phyloP scores from a whole-genome alignment of 2,113 vertebrate species.

The Malurus elegans region DNA sequence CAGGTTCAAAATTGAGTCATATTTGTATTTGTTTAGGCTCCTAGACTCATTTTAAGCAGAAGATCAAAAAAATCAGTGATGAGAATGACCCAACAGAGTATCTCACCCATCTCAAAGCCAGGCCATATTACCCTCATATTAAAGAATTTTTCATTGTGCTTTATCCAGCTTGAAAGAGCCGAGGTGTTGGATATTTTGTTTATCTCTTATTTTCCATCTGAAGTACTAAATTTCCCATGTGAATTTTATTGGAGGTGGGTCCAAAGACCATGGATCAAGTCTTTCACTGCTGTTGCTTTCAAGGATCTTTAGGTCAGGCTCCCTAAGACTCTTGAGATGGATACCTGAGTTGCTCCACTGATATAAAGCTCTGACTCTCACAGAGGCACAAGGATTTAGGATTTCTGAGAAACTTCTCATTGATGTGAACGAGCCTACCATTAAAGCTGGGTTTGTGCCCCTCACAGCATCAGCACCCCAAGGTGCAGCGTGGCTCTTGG shows the following conservation, averaged over 20 bases:
- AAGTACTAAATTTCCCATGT: not conserved
- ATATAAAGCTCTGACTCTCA: not conserved
- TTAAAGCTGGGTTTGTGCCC: not conserved
- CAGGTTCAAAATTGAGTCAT: not conserved
- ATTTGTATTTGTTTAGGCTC: not conserved
- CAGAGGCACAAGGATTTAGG: rapidly evolving
- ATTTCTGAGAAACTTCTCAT: not conserved
- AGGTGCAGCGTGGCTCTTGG: rapidly evolving
- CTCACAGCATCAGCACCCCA: not conserved
- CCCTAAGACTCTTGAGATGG: not conserved
- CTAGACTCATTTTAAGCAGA: not conserved
- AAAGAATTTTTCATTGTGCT: not conserved
- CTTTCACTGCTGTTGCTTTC: not conserved
- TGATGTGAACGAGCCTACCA: rapidly evolving
- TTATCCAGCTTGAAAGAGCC: not conserved
- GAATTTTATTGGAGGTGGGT: not conserved
- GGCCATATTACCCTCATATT: not conserved
- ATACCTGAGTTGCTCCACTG: not conserved
- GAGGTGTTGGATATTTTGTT: not conserved
- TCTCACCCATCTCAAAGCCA: not conserved
- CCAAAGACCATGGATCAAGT: not conserved
- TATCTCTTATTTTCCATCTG: not conserved
- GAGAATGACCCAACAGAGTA: not conserved
- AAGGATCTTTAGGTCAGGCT: not conserved
- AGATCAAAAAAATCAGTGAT: not conserved